Percentiles rank a stretch among this genome's conserved stretches.
Conservation (phyloP, 2,113 vertebrate genomes). For the Acanthisitta chloris region DNA sequence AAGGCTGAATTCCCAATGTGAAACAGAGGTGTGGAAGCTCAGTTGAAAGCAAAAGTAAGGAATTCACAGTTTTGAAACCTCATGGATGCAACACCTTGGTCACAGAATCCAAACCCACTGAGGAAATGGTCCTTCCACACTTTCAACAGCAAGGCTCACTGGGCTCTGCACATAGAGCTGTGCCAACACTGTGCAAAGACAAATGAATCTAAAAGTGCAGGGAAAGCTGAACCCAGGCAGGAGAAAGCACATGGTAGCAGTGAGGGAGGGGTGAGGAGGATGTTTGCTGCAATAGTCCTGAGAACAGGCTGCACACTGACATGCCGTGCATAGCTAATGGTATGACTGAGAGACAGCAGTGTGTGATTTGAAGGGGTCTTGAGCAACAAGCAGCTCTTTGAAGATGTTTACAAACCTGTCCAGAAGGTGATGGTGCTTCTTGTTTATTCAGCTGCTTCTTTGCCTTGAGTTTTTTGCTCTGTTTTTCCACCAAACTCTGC, state of each 20-base stretch:
- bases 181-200: background rate
- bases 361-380: background rate
- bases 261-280: background rate
- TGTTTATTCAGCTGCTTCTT: constrained; percentile 49
- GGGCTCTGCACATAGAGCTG: background rate
- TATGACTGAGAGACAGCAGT: background rate
- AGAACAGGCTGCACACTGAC: background rate
- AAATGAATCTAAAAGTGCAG: background rate
- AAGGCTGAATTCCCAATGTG: background rate
- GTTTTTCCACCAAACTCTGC: constrained; percentile 18
- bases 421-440: background rate
- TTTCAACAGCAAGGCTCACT: background rate
- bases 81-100: background rate
- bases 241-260: background rate
- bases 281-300: constrained; percentile 6
- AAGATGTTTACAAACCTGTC: constrained; percentile 53
- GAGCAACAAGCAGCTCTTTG: constrained; percentile 35
- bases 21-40: background rate
- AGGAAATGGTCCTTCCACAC: too few relatives aligned
- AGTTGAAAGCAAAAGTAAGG: background rate
- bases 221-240: background rate
- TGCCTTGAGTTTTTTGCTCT: background rate
- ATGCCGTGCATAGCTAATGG: background rate
- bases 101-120: background rate
- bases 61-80: background rate